These are phyloP conservation scores for Lasioglossum villosulum DNA, from an alignment of 2,888 invertebrate species.

Conservation along the genomic window DNA sequence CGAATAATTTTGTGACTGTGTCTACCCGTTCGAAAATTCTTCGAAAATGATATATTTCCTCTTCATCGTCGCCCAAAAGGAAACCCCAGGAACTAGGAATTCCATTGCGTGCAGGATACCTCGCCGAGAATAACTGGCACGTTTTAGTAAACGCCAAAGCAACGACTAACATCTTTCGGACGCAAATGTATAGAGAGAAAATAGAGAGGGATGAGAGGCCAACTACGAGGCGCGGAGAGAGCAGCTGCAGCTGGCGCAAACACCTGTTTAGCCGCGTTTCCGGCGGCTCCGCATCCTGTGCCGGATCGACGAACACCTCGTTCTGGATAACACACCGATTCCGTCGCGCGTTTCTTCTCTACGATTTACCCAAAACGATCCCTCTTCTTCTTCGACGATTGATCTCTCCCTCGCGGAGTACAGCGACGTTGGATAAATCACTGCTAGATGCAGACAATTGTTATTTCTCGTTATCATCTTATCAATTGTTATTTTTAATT, in stretches of 20 bases:
- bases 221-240: background rate
- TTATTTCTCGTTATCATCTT: no score
- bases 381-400: background rate
- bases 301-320: slow-evolving; percentile 7
- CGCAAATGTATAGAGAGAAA: background rate
- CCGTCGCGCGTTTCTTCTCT: background rate
- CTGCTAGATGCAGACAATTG: no score
- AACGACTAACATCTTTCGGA: background rate
- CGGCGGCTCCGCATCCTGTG: slow-evolving; percentile 51
- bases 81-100: slow-evolving; percentile 31
- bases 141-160: slow-evolving; percentile 48
- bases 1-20: no score
- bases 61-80: background rate
- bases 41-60: background rate
- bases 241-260: slow-evolving; percentile 64
- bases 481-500: no score
- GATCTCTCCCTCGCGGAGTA: no score
- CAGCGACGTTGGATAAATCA: no score
- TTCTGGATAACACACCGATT: slow-evolving; percentile 26
- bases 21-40: no score
- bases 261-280: slow-evolving; percentile 72
- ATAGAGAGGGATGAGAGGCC: slow-evolving; percentile 7
- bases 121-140: slow-evolving; percentile 47
- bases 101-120: slow-evolving; percentile 48
- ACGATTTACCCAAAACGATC: background rate